A percentile compares a stretch with the other conserved stretches of the same genome.
These are phyloP conservation scores for Mechanitis mazaeus DNA, from an alignment of 2,888 invertebrate genomes.

Conservation along the genomic window DNA sequence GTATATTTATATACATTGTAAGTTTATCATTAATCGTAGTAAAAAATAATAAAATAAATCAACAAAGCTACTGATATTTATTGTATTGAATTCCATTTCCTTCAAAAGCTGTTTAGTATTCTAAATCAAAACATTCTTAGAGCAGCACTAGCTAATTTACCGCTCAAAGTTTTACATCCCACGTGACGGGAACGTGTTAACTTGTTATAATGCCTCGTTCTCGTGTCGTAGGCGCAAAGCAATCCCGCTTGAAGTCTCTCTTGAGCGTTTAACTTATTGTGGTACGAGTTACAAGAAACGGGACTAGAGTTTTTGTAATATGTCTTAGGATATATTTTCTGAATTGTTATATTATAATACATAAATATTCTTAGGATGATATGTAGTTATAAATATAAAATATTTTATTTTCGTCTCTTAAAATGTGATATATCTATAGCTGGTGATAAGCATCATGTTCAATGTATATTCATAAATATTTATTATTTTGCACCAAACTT, in stretches of 20 bases:
- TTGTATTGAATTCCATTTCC: neutral
- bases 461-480: neutral
- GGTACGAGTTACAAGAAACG: constrained; percentile 31
- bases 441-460: neutral
- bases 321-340: neutral
- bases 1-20: neutral
- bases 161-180: constrained; percentile 22
- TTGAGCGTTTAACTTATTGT: constrained; percentile 38
- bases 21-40: too few species aligned
- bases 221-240: constrained; percentile 37
- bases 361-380: too few species aligned
- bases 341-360: too few species aligned
- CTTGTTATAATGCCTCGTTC: constrained; percentile 32
- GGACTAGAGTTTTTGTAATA: constrained; percentile 19
- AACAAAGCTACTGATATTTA: too few species aligned
- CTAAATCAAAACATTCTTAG: too few species aligned
- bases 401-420: too few species aligned
- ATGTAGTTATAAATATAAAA: too few species aligned
- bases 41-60: too few species aligned
- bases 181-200: constrained; percentile 19
- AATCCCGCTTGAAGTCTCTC: constrained; percentile 52
- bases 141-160: constrained; percentile 3
- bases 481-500: constrained; percentile 8
- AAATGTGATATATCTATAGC: too few species aligned
- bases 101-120: neutral